Percentiles rank a stretch among this genome's conserved stretches.
phyloP scores from a whole-genome alignment of 37 sponge, comb jelly and placozoan species.

The Oopsacas minuta region DNA sequence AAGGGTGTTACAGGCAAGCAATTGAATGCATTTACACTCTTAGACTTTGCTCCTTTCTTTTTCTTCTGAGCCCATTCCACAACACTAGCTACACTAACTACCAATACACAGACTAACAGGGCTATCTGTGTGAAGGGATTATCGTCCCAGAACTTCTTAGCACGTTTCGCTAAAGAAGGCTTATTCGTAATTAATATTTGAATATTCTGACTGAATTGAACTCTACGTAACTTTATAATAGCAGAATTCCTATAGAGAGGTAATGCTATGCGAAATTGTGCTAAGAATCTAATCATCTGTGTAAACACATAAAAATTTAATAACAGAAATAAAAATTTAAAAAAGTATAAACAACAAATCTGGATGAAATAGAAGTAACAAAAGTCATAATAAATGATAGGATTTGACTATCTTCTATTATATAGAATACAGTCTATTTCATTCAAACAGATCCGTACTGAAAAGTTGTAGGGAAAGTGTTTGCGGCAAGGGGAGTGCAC shows the following conservation, averaged over 20 bases:
- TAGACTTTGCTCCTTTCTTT: background rate
- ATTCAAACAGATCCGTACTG: too few species aligned
- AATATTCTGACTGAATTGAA: background rate
- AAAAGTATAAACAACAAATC: background rate
- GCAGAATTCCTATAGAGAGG: background rate
- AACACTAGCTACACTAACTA: background rate
- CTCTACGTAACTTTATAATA: background rate
- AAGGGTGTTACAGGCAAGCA: background rate
- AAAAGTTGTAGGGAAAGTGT: background rate
- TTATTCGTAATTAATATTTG: background rate
- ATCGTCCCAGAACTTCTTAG: background rate
- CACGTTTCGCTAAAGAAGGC: background rate
- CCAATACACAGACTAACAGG: slow-evolving; percentile 4
- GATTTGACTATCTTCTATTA: too few species aligned
- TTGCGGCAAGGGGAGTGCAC: background rate
- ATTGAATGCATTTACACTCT: background rate
- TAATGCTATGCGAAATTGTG: too few species aligned
- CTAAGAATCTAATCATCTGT: background rate
- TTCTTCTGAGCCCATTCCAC: slow-evolving; percentile 10
- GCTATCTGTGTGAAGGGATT: slow-evolving; percentile 14
- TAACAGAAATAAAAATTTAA: background rate
- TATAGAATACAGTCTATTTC: too few species aligned
- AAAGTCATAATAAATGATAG: too few species aligned
- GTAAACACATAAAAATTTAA: background rate
- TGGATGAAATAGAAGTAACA: too few species aligned